These are phyloP conservation scores for Crossocerus cetratus DNA, from an alignment of 2,888 invertebrate genomes.

Conservation along the genomic window DNA sequence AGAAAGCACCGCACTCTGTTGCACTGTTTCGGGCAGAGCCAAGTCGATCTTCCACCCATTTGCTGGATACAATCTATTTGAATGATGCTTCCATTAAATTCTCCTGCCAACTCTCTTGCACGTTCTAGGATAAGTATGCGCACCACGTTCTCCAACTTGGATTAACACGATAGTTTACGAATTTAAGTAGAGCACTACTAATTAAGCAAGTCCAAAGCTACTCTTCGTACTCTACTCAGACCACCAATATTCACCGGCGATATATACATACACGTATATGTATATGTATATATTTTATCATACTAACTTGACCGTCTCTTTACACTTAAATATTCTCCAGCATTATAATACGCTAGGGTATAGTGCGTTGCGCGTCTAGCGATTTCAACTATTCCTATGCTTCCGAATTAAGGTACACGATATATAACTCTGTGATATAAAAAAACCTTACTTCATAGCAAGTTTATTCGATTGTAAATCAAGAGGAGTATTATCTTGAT, in stretches of 20 bases:
- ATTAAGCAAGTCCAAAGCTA: slow-evolving; percentile 8
- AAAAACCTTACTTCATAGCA: slow-evolving; percentile 44
- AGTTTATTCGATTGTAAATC: slow-evolving; percentile 44
- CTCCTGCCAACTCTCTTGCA: slow-evolving; percentile 45
- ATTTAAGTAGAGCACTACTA: slow-evolving; percentile 2
- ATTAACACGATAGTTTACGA: too few relatives aligned
- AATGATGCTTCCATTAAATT: slow-evolving; percentile 37
- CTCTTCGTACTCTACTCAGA: too few relatives aligned
- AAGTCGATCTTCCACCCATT: too few relatives aligned
- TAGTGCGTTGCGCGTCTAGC: not conserved
- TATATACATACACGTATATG: not conserved
- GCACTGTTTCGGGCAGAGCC: too few relatives aligned
- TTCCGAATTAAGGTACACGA: slow-evolving; percentile 44
- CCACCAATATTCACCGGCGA: too few relatives aligned
- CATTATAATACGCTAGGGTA: not conserved
- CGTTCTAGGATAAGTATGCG: slow-evolving; percentile 38
- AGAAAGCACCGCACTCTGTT: too few relatives aligned
- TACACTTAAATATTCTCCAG: not conserved
- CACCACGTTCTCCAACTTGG: slow-evolving; percentile 17
- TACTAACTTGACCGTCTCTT: not conserved
- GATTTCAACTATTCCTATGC: slow-evolving; percentile 27
- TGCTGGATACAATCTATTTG: not conserved
- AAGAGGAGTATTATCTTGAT: slow-evolving; percentile 37
- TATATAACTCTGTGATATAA: slow-evolving; percentile 51
- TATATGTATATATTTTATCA: not conserved